Percentiles rank a stretch among this genome's conserved stretches.
Evolutionary conservation across 2,113 vertebrate genomes (phyloP).

Genomic region (Orthonyx spaldingii): DNA sequence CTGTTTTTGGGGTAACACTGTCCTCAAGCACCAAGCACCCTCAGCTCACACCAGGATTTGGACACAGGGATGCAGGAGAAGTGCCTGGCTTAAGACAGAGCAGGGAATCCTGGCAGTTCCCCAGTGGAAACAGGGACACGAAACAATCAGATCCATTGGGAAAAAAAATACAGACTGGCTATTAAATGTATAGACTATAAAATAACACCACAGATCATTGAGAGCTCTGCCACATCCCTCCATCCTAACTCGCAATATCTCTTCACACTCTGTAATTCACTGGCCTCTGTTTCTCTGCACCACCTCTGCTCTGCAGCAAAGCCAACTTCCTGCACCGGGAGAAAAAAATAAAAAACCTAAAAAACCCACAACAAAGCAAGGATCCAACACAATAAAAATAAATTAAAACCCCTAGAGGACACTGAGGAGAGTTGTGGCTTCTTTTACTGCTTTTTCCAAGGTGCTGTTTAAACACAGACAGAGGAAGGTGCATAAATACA

Average conservation of each 20-base stretch:
- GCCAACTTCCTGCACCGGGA: neutral
- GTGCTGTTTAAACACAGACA: conserved; percentile 48
- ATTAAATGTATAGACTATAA: neutral
- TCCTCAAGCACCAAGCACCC: neutral
- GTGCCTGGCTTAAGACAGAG: neutral
- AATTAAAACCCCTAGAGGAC: conserved; percentile 44
- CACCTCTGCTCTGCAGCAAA: conserved; percentile 10
- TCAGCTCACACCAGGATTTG: neutral
- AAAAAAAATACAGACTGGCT: neutral
- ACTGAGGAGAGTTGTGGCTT: neutral
- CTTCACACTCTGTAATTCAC: neutral
- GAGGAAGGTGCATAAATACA: neutral
- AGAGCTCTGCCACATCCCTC: neutral
- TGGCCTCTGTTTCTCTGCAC: neutral
- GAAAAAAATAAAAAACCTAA: neutral
- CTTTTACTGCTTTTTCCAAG: neutral
- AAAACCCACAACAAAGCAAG: neutral
- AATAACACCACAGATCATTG: neutral
- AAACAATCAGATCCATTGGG: neutral
- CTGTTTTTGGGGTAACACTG: neutral
- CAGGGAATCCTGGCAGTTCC: neutral
- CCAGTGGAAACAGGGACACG: neutral
- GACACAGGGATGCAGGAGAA: neutral
- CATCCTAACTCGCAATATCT: neutral
- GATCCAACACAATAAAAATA: neutral